phyloP scores from a whole-genome alignment of 2,888 invertebrate species.

The Pristionchus arcanus region DNA sequence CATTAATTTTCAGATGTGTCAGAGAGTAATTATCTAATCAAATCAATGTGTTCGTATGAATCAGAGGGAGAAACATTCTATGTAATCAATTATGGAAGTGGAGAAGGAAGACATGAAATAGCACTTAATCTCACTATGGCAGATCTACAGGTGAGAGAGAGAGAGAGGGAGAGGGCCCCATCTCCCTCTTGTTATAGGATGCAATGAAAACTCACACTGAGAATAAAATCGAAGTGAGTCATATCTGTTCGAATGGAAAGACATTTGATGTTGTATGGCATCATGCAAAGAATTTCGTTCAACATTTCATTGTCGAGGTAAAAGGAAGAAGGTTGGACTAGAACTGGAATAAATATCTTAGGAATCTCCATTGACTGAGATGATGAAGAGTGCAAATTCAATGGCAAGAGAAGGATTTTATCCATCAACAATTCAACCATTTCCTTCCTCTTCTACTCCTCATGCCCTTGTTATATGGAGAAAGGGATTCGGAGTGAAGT shows the following conservation, averaged over 20 bases:
- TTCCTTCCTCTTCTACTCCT: constrained; percentile 51
- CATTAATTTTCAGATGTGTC: constrained; percentile 4
- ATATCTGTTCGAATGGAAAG: constrained; percentile 57
- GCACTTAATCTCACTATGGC: constrained; percentile 56
- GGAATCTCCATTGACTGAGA: constrained; percentile 62
- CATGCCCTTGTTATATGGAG: constrained; percentile 69
- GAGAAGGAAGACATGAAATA: constrained; percentile 55
- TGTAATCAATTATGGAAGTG: constrained; percentile 56
- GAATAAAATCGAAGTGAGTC: constrained; percentile 60
- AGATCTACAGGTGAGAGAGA: constrained; percentile 49
- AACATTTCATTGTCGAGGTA: constrained; percentile 62
- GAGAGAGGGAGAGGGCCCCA: neutral
- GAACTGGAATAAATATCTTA: neutral
- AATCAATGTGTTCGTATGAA: constrained; percentile 58
- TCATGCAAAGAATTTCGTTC: constrained; percentile 59
- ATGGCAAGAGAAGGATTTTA: constrained; percentile 65
- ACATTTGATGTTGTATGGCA: constrained; percentile 67
- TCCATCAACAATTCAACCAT: constrained; percentile 64
- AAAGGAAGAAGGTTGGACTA: neutral
- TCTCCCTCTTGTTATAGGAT: neutral
- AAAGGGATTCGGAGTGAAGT: constrained; percentile 68
- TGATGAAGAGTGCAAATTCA: constrained; percentile 59
- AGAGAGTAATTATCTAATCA: constrained; percentile 15
- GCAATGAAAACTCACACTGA: constrained; percentile 62
- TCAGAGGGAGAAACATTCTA: constrained; percentile 54